Percentiles rank a stretch among this genome's conserved stretches.
These are phyloP conservation scores for Calvadosia cruxmelitensis DNA, from an alignment of 30 jellyfish, hydroid and myxozoan genomes.

Conservation along the genomic window DNA sequence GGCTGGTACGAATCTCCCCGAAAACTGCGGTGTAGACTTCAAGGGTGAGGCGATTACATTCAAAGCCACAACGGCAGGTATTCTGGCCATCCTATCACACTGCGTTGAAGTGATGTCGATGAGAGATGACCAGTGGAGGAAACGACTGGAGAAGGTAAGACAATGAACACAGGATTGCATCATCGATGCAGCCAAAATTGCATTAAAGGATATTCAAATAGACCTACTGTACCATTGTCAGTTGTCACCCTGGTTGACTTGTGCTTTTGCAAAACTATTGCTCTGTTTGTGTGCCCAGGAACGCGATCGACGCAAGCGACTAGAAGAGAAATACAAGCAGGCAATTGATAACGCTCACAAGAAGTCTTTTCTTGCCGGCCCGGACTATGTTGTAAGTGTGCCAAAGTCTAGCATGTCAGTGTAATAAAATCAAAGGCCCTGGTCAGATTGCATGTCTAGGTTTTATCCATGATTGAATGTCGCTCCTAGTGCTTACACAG, in stretches of 20 bases:
- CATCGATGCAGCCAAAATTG: too few relatives aligned
- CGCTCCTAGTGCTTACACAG: too few relatives aligned
- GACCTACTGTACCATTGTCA: too few relatives aligned
- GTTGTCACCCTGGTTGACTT: too few relatives aligned
- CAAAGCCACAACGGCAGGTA: constrained; percentile 96
- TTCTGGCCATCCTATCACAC: constrained; percentile 72
- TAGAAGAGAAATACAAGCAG: constrained; percentile 58
- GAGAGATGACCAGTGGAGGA: constrained; percentile 88
- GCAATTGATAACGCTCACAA: constrained; percentile 7
- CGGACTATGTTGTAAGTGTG: constrained; percentile 80
- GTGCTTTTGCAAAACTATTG: too few relatives aligned
- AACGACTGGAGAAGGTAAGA: constrained; percentile 63
- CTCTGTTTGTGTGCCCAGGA: too few relatives aligned
- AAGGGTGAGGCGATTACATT: constrained; percentile 97
- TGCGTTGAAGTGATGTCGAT: constrained; percentile 82
- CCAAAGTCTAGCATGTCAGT: too few relatives aligned
- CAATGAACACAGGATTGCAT: too few relatives aligned
- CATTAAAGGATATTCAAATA: too few relatives aligned
- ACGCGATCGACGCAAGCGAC: constrained; percentile 46
- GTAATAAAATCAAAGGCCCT: too few relatives aligned
- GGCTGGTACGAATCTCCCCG: not conserved
- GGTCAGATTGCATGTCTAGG: too few relatives aligned
- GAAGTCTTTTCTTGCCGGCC: constrained; percentile 82
- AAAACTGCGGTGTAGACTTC: constrained; percentile 58
- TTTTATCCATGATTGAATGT: too few relatives aligned